A percentile compares a stretch with the other conserved stretches of the same genome.
Conservation (phyloP, 2,888 invertebrate genomes). For the Hirtodrosophila trivittata region DNA sequence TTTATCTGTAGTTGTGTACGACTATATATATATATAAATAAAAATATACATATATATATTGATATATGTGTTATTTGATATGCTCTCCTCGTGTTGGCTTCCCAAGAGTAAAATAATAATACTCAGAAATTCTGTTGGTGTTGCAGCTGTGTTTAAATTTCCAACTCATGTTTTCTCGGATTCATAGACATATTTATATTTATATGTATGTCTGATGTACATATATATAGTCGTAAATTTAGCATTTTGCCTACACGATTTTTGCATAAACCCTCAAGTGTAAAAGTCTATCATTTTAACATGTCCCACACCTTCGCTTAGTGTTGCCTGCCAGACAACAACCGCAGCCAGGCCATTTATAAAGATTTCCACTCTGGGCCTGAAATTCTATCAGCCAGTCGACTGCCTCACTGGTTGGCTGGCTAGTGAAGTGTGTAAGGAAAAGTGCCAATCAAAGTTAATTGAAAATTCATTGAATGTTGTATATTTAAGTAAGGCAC, state of each 20-base stretch:
- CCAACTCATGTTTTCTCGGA: background rate
- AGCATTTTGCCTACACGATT: constrained; percentile 36
- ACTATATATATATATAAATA: background rate
- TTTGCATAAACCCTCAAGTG: constrained; percentile 48
- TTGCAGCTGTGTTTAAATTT: constrained; percentile 28
- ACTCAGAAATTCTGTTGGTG: constrained; percentile 17
- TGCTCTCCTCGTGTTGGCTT: constrained; percentile 53
- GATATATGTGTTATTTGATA: constrained; percentile 44
- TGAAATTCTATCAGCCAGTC: constrained; percentile 11
- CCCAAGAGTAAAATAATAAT: constrained; percentile 52
- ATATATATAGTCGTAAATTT: background rate
- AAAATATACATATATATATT: constrained; percentile 4
- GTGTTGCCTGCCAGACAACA: constrained; percentile 20
- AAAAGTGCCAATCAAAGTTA: constrained; percentile 78
- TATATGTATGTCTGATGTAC: background rate
- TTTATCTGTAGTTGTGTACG: constrained; percentile 1
- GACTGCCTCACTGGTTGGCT: background rate
- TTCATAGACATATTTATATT: background rate
- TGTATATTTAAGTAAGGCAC: constrained; percentile 73
- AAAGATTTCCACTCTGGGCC: constrained; percentile 12
- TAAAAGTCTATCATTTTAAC: constrained; percentile 47
- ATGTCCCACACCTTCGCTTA: constrained; percentile 20
- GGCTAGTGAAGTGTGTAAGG: constrained; percentile 59
- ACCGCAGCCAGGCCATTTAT: constrained; percentile 45
- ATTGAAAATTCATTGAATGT: constrained; percentile 78